Percentiles rank a stretch among this genome's conserved stretches.
Conservation (phyloP, 2,113 vertebrate genomes). For the Aix galericulata region DNA sequence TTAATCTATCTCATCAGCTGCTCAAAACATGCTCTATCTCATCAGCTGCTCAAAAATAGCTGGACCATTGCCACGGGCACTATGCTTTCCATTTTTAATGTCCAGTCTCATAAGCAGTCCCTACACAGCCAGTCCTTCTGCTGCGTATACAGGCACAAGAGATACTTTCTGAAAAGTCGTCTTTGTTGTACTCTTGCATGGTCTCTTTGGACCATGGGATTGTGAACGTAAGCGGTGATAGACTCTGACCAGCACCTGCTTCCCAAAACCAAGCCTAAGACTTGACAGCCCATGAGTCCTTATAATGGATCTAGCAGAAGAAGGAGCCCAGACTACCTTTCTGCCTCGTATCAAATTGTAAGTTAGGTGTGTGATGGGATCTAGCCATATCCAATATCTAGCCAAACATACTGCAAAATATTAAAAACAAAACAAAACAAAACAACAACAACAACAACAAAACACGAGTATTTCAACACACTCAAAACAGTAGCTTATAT, state of each 20-base stretch:
- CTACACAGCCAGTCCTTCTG: neutral
- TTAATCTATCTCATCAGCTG: neutral
- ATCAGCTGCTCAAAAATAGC: neutral
- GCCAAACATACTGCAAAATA: neutral
- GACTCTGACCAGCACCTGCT: neutral
- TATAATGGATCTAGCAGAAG: neutral
- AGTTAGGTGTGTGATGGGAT: neutral
- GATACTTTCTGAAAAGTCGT: neutral
- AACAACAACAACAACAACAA: too few relatives aligned
- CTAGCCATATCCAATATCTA: neutral
- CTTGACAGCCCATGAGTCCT: neutral
- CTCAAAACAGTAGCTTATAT: neutral
- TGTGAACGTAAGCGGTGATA: neutral
- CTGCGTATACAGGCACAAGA: neutral
- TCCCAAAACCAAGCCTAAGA: neutral
- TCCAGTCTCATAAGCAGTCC: neutral
- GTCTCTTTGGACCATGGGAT: neutral
- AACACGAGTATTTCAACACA: neutral
- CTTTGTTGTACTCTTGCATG: neutral
- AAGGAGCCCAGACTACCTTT: neutral
- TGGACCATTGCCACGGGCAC: neutral
- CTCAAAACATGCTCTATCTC: neutral
- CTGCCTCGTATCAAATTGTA: neutral
- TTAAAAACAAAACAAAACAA: neutral
- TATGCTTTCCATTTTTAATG: neutral